Evolutionary conservation across 1,140 invertebrate species (phyloP).

Genomic region (Epicauta chinensis): DNA sequence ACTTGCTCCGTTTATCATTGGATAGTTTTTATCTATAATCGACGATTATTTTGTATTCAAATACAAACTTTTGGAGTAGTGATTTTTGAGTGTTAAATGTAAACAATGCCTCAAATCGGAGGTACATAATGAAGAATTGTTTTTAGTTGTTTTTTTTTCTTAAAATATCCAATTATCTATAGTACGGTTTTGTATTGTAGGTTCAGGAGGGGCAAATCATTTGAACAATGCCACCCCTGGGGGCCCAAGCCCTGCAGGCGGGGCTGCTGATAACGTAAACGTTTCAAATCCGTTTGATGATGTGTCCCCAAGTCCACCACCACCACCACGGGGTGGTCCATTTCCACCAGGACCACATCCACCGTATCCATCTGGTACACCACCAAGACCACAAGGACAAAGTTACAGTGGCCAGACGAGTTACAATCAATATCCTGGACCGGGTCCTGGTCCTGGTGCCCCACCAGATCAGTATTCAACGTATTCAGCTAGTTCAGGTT

Average conservation of each 20-base stretch:
- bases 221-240: conserved; percentile 42
- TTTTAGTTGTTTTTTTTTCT: too few relatives aligned
- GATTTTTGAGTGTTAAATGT: too few relatives aligned
- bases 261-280: conserved; percentile 61
- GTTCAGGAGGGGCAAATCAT: conserved; percentile 38
- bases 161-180: too few relatives aligned
- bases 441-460: conserved; percentile 40
- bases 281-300: conserved; percentile 79
- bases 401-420: conserved; percentile 39
- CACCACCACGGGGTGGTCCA: conserved; percentile 31
- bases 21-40: too few relatives aligned
- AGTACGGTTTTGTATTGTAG: too few relatives aligned
- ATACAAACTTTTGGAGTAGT: too few relatives aligned
- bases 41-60: too few relatives aligned
- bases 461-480: conserved; percentile 51
- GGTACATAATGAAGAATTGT: too few relatives aligned
- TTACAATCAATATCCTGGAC: conserved; percentile 42
- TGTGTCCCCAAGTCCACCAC: conserved; percentile 50
- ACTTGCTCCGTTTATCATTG: too few relatives aligned
- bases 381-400: conserved; percentile 41
- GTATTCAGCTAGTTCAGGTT: conserved; percentile 56
- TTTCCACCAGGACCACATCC: conserved; percentile 39
- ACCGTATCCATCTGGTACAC: conserved; percentile 45
- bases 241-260: conserved; percentile 40
- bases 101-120: too few relatives aligned